Percentiles rank a stretch among this genome's conserved stretches.
Evolutionary conservation across 2,888 invertebrate genomes (phyloP).

Genomic region (Megalurothrips usitatus): DNA sequence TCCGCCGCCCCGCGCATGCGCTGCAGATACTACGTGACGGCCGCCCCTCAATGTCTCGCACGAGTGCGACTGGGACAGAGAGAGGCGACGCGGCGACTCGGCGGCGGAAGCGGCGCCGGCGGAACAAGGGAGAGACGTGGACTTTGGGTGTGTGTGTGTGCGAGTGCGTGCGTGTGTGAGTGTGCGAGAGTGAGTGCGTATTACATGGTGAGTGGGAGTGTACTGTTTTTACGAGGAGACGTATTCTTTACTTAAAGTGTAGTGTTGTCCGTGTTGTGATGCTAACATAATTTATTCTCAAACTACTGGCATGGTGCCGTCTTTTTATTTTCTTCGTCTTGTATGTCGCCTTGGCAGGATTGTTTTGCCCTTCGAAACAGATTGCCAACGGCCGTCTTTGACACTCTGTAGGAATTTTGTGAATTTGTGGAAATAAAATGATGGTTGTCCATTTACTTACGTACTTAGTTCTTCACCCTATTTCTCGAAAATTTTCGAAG

Average conservation of each 20-base stretch:
- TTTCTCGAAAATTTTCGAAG: too few relatives aligned
- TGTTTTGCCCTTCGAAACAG: too few relatives aligned
- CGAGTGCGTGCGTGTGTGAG: not conserved
- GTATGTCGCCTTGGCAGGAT: too few relatives aligned
- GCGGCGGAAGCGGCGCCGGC: not conserved
- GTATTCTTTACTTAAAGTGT: not conserved
- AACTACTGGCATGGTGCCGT: too few relatives aligned
- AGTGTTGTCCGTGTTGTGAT: constrained; percentile 1
- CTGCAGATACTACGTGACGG: not conserved
- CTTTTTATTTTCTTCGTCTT: too few relatives aligned
- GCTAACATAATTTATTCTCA: constrained; percentile 17
- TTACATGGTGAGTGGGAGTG: not conserved
- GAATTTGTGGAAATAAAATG: too few relatives aligned
- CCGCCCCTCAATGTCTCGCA: not conserved
- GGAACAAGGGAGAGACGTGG: constrained; percentile 4
- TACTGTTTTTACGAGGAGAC: not conserved
- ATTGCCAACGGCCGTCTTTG: too few relatives aligned
- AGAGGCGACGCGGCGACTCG: not conserved
- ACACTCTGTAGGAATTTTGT: too few relatives aligned
- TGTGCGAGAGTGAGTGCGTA: not conserved
- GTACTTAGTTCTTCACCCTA: too few relatives aligned
- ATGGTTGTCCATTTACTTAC: too few relatives aligned
- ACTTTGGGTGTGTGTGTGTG: not conserved
- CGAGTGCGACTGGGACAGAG: not conserved
- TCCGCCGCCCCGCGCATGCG: not conserved